phyloP scores from a whole-genome alignment of 2,797 vertebrate genomes.

The Coccyzus lansbergi region DNA sequence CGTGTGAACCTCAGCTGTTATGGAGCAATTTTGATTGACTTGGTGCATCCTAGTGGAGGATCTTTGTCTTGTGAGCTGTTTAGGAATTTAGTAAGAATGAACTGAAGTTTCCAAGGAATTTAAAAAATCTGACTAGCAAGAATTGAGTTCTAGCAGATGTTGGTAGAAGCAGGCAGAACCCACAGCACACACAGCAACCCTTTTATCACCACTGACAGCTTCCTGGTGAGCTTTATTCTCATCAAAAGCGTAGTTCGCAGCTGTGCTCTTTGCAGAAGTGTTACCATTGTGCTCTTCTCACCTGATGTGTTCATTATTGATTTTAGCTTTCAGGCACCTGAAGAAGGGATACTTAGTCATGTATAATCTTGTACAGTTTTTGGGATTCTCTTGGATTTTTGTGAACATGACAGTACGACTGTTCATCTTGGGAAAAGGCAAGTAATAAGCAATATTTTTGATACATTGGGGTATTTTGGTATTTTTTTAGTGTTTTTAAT shows the following conservation, averaged over 20 bases:
- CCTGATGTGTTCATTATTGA: background rate
- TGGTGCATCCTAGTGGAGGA: background rate
- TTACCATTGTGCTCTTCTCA: background rate
- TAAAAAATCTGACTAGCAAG: background rate
- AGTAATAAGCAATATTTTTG: conserved; percentile 24
- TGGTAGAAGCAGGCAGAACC: background rate
- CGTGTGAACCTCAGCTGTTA: rapidly evolving
- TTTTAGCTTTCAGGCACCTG: conserved; percentile 81
- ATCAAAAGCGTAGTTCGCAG: background rate
- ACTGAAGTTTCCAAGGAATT: background rate
- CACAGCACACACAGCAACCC: background rate
- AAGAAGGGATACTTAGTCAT: conserved; percentile 89
- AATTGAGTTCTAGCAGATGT: background rate
- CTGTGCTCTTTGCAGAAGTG: background rate
- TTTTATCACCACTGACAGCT: background rate
- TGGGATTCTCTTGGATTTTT: conserved; percentile 98
- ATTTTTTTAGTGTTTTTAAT: background rate
- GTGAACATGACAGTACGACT: conserved; percentile 95
- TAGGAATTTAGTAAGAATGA: background rate
- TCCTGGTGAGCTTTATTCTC: background rate
- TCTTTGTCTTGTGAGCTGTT: background rate
- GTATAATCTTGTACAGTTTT: conserved; percentile 96
- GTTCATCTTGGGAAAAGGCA: conserved; percentile 91
- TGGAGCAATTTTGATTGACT: background rate
- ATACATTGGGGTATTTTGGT: background rate